Percentiles rank a stretch among this genome's conserved stretches.
phyloP scores from a whole-genome alignment of 2,113 vertebrate species.

The Leuciscus idus region DNA sequence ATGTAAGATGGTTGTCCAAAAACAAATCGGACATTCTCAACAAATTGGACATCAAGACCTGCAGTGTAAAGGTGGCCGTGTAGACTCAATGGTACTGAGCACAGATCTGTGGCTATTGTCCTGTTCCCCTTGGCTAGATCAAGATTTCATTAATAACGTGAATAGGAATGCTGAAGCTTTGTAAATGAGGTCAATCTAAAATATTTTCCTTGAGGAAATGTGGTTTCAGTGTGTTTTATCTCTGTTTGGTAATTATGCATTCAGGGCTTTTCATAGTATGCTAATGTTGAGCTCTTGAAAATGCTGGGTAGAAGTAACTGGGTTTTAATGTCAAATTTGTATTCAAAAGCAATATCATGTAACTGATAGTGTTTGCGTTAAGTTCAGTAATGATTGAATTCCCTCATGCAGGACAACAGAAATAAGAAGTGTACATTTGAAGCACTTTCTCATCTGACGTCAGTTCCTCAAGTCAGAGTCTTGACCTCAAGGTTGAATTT shows the following conservation, averaged over 20 bases:
- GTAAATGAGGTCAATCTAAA: not conserved
- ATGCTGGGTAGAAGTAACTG: conserved; percentile 15
- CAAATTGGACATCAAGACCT: too few species aligned
- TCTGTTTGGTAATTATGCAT: not conserved
- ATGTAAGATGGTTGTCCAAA: too few species aligned
- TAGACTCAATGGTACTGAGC: not conserved
- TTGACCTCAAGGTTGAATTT: conserved; percentile 10
- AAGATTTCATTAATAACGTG: conserved; percentile 21
- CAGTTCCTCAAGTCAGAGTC: not conserved
- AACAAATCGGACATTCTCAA: too few species aligned
- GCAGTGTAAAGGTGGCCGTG: not conserved
- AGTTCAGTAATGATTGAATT: conserved; percentile 24
- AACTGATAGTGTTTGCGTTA: conserved; percentile 12
- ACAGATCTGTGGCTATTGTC: conserved; percentile 2
- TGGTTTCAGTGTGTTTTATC: not conserved
- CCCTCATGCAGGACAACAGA: conserved; percentile 21
- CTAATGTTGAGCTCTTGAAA: conserved; percentile 19
- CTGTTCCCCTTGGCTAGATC: not conserved
- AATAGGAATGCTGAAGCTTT: not conserved
- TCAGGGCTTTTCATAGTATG: conserved; percentile 11
- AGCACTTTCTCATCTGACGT: not conserved
- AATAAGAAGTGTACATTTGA: not conserved
- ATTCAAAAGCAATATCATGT: conserved; percentile 6
- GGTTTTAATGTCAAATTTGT: conserved; percentile 11
- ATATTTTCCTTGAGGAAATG: conserved; percentile 23